Base-by-base conservation (phyloP, 2,113 vertebrate genomes). In the Nothobranchius furzeri region DNA sequence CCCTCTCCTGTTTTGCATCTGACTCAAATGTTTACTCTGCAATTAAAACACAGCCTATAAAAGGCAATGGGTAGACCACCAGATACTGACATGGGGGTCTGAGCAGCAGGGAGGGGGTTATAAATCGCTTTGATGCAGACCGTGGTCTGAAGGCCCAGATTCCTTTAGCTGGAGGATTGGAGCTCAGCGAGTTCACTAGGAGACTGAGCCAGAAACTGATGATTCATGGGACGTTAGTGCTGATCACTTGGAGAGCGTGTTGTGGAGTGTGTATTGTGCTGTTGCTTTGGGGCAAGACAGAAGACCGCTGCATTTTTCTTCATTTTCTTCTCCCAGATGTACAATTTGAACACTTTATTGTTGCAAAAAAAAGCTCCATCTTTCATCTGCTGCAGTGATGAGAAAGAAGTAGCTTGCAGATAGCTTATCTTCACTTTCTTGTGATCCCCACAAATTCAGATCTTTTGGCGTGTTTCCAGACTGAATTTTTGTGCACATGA, bases 41-140 rank as follows among this genome's bases (percentile, higher is more conserved):
- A 92, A 93, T 92, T 92, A 92, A 92, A 93, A 91, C 87, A 91
- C 76, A 75, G 91, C 88, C 93, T 93, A 91, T 93, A 93, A 93
- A 94, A 93, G 92, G 92, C 85, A 92, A 92, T 70, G 76, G 73
- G 81, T 87, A 20, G 43, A 68, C 68, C 81, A 87, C 91, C 89
- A 93, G 89, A 93, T 85, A 55, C 88, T 63, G 70, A 73, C 73
- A 14, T 80, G 81, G 81, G 74, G 89, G 87, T 81, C 80, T 47
- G 77, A 76, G 61, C 79, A 76, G 81, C 58, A 70, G 73, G 70
- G 76, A 76, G 81, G 68, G 36, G 70, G 83, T 92, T 81, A 90
- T 91, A 92, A 90, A 93, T 93, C 53, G 86, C 85, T 89, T 90
- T 89, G 89, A 92, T 90, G 84, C 90, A 51, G 81, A 79, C 70